Conservation (phyloP, 2,888 invertebrate species). For the Onchidella celtica region DNA sequence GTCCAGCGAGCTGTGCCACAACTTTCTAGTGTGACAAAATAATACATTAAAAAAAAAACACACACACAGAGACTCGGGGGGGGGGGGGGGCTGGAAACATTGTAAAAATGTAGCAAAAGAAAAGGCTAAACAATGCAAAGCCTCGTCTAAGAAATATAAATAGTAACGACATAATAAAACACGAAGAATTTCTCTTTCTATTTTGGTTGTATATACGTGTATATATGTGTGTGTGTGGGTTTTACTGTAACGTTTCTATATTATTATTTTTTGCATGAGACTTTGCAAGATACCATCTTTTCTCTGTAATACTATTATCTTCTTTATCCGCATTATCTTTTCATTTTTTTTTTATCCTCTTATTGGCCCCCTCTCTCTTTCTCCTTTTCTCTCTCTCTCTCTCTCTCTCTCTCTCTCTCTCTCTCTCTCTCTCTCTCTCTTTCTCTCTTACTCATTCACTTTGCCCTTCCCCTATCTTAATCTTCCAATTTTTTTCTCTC, state of each 20-base stretch:
- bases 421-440: conserved; percentile 19
- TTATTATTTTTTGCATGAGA: background rate
- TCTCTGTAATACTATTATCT: background rate
- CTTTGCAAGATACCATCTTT: background rate
- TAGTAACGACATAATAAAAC: no score
- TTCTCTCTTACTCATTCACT: background rate
- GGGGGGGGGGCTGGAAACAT: background rate
- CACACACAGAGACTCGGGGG: background rate
- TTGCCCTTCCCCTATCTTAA: background rate
- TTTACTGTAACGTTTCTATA: background rate
- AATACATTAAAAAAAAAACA: no score
- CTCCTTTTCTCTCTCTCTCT: conserved; percentile 4
- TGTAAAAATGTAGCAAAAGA: background rate
- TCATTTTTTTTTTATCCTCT: background rate
- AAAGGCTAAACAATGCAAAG: background rate
- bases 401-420: conserved; percentile 14
- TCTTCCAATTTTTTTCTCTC: background rate
- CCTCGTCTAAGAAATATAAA: no score
- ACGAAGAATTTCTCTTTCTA: no score
- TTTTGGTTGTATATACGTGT: no score
- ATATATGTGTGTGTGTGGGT: background rate
- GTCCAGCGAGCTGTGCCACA: no score
- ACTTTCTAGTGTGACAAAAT: no score
- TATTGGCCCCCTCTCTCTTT: background rate
- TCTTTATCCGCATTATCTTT: background rate